Evolutionary conservation across 2,113 vertebrate species (phyloP), one percentile per base, ranked within the genome.

Genomic region (Hassar affinis): DNA sequence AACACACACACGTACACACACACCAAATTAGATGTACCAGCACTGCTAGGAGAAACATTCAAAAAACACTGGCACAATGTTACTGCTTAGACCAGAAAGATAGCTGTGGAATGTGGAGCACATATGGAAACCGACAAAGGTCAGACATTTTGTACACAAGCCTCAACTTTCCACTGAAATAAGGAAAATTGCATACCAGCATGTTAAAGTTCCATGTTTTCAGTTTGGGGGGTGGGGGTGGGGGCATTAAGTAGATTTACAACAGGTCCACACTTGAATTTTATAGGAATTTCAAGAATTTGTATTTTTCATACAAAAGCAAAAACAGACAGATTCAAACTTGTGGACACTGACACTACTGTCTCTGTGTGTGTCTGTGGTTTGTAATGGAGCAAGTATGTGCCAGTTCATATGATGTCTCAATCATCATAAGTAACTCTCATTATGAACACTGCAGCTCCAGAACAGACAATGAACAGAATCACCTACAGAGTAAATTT

Each of bases 261-360:
- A 51, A 79, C 90, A 90, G 78, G 90, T 79, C 71, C 49, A 62
- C 78, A 87, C 91, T 85, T 86, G 88, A 33, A 78, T 80, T 86
- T 61, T 85, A 84, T 85, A 57, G n/a, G n/a, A n/a, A n/a, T n/a
- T n/a, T n/a, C 17, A 72, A 57, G 5, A 74, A 59, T 72, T 33
- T 54, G 17, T 66, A 56, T 42, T 42, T 47, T 35, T 49, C 42
- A 42, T 47, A 30, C 20, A n/a, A 64, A 38, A 54, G 66, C 54
- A 59, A 35, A 74, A 1, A 59, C 17, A 47, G 35, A 52, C 20
- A n/a, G 77, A 42, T 82, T 82, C 8, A 86, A 74, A 74, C 56
- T 62, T 82, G 56, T 12, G 8, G 47, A 35, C 49, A 15, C 7
- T n/a, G n/a, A n/a, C n/a, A n/a, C n/a, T n/a, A n/a, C n/a, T 18